Evolutionary conservation across 2,113 vertebrate genomes (phyloP).

Genomic region (Oophaga pumilio): DNA sequence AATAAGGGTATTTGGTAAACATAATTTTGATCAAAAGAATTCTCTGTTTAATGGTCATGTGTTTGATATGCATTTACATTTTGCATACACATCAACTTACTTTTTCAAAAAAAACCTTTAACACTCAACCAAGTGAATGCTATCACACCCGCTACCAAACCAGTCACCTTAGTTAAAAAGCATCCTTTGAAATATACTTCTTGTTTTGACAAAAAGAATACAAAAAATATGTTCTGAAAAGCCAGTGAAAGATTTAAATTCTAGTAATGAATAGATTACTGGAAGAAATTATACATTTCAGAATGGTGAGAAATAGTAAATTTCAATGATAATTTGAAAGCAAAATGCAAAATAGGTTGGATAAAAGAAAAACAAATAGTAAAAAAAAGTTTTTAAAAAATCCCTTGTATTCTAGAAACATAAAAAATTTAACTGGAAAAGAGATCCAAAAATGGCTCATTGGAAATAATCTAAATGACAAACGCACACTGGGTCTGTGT

Average conservation of each 20-base stretch:
- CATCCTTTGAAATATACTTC: too few relatives aligned
- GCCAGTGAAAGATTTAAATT: neutral
- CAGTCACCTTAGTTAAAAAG: too few relatives aligned
- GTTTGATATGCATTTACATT: too few relatives aligned
- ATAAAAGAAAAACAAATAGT: neutral
- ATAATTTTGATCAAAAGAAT: too few relatives aligned
- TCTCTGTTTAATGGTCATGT: too few relatives aligned
- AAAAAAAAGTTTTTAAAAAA: neutral
- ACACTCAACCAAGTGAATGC: too few relatives aligned
- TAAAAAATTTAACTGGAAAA: neutral
- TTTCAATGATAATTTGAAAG: neutral
- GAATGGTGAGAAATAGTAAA: neutral
- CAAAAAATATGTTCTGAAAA: too few relatives aligned
- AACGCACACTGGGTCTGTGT: neutral
- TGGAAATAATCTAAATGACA: conserved; percentile 29
- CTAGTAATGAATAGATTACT: neutral
- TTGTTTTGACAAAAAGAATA: too few relatives aligned
- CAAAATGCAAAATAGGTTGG: neutral
- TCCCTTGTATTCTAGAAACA: neutral
- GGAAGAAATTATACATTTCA: neutral
- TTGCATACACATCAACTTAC: too few relatives aligned
- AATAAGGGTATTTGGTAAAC: too few relatives aligned
- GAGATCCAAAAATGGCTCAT: neutral
- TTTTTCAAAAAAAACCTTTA: too few relatives aligned
- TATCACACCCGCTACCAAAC: too few relatives aligned